Evolutionary conservation across 2,113 vertebrate genomes (phyloP), one percentile per base, ranked within the genome.

Genomic region (Lates calcarifer): DNA sequence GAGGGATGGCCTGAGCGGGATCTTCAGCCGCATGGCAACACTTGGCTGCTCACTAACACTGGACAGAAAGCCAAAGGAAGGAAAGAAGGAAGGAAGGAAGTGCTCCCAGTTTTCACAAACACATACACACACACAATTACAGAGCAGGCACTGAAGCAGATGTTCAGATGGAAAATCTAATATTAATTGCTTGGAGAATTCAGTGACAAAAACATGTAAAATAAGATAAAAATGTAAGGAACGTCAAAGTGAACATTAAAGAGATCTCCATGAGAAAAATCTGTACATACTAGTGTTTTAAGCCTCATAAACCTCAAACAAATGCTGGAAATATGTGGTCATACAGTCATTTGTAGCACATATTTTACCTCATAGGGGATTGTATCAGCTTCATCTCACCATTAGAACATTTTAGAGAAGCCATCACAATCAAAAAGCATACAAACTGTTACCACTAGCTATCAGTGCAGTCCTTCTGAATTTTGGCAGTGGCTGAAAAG

Each of bases 1-100:
- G 69, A 63, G 70, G 65, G 90, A 80, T 64, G 85, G 66, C 82
- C 82, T 69, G 77, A 70, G 79, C 76, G 39, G 61, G 75, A 62
- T 45, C 49, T 79, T 55, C n/a, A 74, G 75, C 80, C 41, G 31
- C 12, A 41, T 10, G 45, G 14, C 29, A 70, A 84, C 57, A 49
- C 73, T 63, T 62, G 72, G 53, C 41, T 56, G 47, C 64, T 73
- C 29, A 12, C 31, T 49, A 3, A 77, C 45, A 56, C 41, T 29
- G 49, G 33, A 66, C 7, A 1, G 31, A 75, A 81, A 79, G 53
- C 12, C 53, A 68, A 72, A 26, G 51, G 18, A 47, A 37, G 37
- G 69, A 20, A 49, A 56, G 39, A 72, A 26, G 51, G 18, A 47
- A 37, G 37, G 69, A 20, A 49, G 61, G 39, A 63, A 56, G 37